These are phyloP conservation scores for Cyanoliseus patagonus DNA, from an alignment of 2,113 vertebrate genomes.

Conservation along the genomic window DNA sequence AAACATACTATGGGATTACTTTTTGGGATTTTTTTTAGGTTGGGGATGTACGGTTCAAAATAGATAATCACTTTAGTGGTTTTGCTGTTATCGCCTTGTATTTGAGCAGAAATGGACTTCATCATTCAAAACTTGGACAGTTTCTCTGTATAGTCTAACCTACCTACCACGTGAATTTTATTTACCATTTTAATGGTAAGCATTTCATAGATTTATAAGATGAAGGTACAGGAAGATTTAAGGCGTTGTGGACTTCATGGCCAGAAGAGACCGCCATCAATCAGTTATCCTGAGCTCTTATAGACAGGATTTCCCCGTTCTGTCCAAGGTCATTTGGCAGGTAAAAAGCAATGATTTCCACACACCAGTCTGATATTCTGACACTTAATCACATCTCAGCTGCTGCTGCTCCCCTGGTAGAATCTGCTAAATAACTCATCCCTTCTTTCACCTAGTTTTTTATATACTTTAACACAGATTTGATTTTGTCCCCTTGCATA, in stretches of 20 bases:
- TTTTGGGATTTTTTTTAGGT: background rate
- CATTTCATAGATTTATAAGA: background rate
- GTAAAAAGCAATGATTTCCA: conserved; percentile 39
- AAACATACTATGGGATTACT: accelerated
- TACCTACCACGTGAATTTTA: background rate
- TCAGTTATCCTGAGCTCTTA: background rate
- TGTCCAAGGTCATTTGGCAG: background rate
- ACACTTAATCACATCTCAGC: conserved; percentile 26
- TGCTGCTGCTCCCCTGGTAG: background rate
- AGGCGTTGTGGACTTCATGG: background rate
- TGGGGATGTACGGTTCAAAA: background rate
- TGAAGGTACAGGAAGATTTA: background rate
- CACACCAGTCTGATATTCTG: background rate
- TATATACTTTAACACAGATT: background rate
- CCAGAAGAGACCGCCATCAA: background rate
- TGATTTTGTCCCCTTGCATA: background rate
- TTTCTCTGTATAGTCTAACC: background rate
- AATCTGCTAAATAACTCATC: conserved; percentile 45
- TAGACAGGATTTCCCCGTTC: background rate
- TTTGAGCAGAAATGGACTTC: background rate
- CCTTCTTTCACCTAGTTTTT: background rate
- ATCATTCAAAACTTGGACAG: background rate
- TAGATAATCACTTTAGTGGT: accelerated
- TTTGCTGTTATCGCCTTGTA: background rate
- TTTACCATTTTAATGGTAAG: background rate